Evolutionary conservation across 1,140 invertebrate genomes (phyloP).

Genomic region (Vanessa tameamea): DNA sequence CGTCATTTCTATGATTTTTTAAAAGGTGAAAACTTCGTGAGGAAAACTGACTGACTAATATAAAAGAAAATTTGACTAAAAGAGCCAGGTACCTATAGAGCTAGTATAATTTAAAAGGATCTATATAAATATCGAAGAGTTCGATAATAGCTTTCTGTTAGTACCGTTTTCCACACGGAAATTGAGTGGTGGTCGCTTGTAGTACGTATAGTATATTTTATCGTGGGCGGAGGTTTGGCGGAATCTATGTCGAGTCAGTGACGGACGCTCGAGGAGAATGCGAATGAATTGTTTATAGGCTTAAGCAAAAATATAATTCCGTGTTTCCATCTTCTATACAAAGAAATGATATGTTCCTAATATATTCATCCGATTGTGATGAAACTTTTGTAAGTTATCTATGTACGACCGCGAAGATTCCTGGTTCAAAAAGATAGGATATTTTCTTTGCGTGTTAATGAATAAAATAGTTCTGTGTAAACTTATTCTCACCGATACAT

Average conservation of each 20-base stretch:
- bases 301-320: not conserved
- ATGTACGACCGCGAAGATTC: too few relatives aligned
- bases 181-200: slow-evolving; percentile 50
- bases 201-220: slow-evolving; percentile 42
- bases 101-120: not conserved
- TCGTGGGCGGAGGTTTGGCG: slow-evolving; percentile 30
- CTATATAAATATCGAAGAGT: slow-evolving; percentile 3
- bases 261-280: slow-evolving; percentile 19
- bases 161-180: slow-evolving; percentile 49
- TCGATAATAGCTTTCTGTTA: slow-evolving; percentile 28
- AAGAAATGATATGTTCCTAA: too few relatives aligned
- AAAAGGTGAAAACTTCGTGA: too few relatives aligned
- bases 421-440: too few relatives aligned
- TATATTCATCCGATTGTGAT: too few relatives aligned
- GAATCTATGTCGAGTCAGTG: slow-evolving; percentile 3
- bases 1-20: too few relatives aligned
- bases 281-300: slow-evolving; percentile 28
- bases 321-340: not conserved
- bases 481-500: too few relatives aligned
- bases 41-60: too few relatives aligned
- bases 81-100: not conserved
- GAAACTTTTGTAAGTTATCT: too few relatives aligned
- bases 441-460: too few relatives aligned
- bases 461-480: too few relatives aligned
- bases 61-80: too few relatives aligned